Conservation (phyloP, 1,140 invertebrate genomes). For the Arion vulgaris region DNA sequence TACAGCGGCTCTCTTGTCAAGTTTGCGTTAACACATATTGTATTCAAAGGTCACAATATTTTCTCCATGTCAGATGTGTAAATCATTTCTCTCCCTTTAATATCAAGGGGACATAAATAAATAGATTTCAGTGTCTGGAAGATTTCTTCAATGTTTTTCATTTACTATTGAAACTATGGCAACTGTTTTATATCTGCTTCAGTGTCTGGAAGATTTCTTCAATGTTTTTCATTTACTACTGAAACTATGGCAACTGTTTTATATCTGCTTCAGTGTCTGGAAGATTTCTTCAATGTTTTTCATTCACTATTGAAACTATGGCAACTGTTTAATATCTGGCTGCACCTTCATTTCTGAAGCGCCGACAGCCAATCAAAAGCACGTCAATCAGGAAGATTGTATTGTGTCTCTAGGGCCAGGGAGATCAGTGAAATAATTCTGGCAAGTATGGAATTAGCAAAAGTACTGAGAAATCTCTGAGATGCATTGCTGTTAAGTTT, state of each 20-base stretch:
- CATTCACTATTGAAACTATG: background rate
- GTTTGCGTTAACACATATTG: too few species aligned
- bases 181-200: too few species aligned
- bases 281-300: background rate
- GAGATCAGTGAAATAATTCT: background rate
- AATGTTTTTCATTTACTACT: too few species aligned
- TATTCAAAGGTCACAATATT: too few species aligned
- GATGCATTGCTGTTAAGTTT: too few species aligned
- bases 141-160: too few species aligned
- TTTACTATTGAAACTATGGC: too few species aligned
- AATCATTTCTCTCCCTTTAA: background rate
- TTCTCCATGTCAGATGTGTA: too few species aligned
- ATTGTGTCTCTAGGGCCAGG: background rate
- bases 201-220: background rate
- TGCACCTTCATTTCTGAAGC: background rate
- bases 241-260: too few species aligned
- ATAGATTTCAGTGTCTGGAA: background rate
- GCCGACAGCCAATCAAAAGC: constrained; percentile 32
- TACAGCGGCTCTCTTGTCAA: too few species aligned
- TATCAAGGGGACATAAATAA: background rate
- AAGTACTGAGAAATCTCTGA: background rate
- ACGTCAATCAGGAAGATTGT: constrained; percentile 26
- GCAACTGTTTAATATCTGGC: constrained; percentile 18
- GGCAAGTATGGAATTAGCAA: constrained; percentile 17
- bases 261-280: background rate